phyloP scores from a whole-genome alignment of 2,888 invertebrate genomes.

The Dryococelus australis region DNA sequence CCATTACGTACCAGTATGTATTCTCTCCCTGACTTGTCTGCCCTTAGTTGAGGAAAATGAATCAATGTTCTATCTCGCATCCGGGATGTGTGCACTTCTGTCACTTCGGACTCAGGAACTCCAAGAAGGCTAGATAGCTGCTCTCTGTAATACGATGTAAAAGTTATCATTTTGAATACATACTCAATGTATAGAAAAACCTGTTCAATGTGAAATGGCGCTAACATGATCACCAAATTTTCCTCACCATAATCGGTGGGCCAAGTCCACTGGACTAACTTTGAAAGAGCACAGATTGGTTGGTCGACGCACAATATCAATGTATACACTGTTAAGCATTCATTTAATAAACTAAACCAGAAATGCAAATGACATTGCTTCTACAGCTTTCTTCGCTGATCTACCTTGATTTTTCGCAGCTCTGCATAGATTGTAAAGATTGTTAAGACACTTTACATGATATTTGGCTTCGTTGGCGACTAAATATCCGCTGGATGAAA shows the following conservation, averaged over 20 bases:
- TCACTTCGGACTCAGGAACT: slow-evolving; percentile 12
- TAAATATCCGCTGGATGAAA: background rate
- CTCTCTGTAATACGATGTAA: slow-evolving; percentile 11
- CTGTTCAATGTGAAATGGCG: slow-evolving; percentile 52
- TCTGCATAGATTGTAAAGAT: slow-evolving; percentile 13
- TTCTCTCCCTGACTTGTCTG: background rate
- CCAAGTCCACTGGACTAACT: slow-evolving; percentile 51
- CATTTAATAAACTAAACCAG: background rate
- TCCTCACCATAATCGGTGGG: slow-evolving; percentile 49
- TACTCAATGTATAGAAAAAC: slow-evolving; percentile 43
- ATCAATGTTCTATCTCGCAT: background rate
- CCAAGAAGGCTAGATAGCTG: background rate
- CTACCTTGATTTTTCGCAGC: background rate
- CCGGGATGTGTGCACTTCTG: background rate
- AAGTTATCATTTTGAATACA: background rate
- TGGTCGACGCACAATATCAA: slow-evolving; percentile 49
- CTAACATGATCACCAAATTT: slow-evolving; percentile 50
- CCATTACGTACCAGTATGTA: background rate
- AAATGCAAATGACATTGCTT: background rate
- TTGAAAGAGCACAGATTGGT: slow-evolving; percentile 50
- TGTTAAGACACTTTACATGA: background rate
- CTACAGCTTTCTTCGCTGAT: background rate
- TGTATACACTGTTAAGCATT: background rate
- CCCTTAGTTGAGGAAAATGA: slow-evolving; percentile 17
- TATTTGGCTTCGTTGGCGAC: slow-evolving; percentile 16